phyloP scores from a whole-genome alignment of 1,140 invertebrate genomes.

The Drosophila tropicalis region DNA sequence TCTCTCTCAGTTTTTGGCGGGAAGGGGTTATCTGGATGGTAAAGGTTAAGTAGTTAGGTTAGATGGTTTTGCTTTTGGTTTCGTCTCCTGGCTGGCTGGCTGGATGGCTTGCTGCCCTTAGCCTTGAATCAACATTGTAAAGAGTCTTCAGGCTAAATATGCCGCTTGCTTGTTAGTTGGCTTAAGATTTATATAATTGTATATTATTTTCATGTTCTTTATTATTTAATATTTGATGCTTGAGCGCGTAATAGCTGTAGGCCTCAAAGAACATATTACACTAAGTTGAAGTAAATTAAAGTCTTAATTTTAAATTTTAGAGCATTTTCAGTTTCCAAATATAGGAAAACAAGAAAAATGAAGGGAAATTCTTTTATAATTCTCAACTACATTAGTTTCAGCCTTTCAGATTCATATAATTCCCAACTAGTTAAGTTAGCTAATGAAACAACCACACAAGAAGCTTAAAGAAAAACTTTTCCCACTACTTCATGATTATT shows the following conservation, averaged over 20 bases:
- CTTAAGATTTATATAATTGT: conserved; percentile 31
- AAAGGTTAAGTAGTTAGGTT: conserved; percentile 76
- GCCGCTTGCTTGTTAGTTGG: conserved; percentile 33
- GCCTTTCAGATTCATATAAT: conserved; percentile 3
- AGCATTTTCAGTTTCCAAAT: too few species aligned
- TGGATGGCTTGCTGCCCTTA: conserved; percentile 45
- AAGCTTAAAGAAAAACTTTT: neutral
- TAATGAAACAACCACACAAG: neutral
- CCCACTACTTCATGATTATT: neutral
- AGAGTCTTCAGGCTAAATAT: conserved; percentile 17
- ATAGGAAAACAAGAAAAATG: too few species aligned
- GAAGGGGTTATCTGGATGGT: neutral
- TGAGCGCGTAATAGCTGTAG: conserved; percentile 39
- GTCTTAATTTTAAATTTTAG: neutral
- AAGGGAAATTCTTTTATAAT: too few species aligned
- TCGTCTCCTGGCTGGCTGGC: conserved; percentile 7
- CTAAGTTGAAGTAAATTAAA: neutral
- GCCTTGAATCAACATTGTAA: conserved; percentile 65
- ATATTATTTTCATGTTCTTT: conserved; percentile 18
- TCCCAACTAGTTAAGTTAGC: neutral
- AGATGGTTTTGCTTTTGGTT: conserved; percentile 26
- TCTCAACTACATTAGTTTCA: too few species aligned
- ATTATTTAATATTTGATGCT: conserved; percentile 49
- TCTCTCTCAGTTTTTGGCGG: neutral
- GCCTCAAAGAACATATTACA: neutral